phyloP scores from a whole-genome alignment of 2,113 vertebrate genomes.

The Myxocyprinus asiaticus region DNA sequence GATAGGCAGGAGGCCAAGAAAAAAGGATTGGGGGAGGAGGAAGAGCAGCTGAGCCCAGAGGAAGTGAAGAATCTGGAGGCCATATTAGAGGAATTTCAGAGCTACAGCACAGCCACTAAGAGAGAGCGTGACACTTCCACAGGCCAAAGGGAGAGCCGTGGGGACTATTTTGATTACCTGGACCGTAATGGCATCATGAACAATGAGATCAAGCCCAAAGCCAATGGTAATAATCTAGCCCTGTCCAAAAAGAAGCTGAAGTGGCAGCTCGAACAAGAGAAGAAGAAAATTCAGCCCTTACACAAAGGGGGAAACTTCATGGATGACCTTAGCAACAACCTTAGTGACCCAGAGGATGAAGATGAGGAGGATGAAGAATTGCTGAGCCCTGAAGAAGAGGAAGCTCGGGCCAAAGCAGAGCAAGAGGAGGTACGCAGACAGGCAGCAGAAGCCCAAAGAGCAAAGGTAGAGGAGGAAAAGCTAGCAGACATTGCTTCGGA shows the following conservation, averaged over 20 bases:
- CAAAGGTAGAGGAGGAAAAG: constrained; percentile 83
- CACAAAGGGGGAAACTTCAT: constrained; percentile 68
- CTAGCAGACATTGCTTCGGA: constrained; percentile 87
- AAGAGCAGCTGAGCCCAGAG: constrained; percentile 73
- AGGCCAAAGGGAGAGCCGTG: constrained; percentile 42
- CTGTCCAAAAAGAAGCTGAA: constrained; percentile 75
- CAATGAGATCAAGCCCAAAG: constrained; percentile 57
- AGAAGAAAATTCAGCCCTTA: constrained; percentile 65
- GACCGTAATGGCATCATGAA: constrained; percentile 51
- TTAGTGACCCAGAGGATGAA: constrained; percentile 43
- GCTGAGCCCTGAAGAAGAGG: constrained; percentile 75
- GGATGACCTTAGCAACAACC: constrained; percentile 62
- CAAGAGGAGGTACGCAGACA: constrained; percentile 77
- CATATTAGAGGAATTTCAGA: constrained; percentile 82
- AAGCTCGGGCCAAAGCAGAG: constrained; percentile 70
- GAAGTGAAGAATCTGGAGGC: constrained; percentile 79
- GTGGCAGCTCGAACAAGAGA: constrained; percentile 79
- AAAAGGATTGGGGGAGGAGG: constrained; percentile 60
- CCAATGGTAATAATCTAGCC: constrained; percentile 62
- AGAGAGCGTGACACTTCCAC: constrained; percentile 59
- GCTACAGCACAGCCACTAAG: constrained; percentile 73
- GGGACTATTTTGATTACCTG: constrained; percentile 40
- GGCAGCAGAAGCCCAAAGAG: constrained; percentile 76
- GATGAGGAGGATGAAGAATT: constrained; percentile 65
- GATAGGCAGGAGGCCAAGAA: constrained; percentile 45